These are phyloP conservation scores for Reticulitermes speratus DNA, from an alignment of 1,140 invertebrate genomes.

Conservation along the genomic window DNA sequence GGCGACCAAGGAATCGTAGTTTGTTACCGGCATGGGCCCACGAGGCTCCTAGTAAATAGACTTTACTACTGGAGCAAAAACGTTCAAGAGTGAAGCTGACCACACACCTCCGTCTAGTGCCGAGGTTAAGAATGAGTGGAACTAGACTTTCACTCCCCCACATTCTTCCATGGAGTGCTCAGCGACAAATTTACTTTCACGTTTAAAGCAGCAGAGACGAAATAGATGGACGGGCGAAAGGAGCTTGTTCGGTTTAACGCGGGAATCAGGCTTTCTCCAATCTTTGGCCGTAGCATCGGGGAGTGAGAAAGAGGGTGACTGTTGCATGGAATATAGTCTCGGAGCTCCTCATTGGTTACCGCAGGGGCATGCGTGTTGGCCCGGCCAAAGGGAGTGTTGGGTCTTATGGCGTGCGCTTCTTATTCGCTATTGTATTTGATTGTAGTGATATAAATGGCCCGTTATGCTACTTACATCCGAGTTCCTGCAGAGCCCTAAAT, in stretches of 20 bases:
- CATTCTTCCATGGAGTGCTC: no score
- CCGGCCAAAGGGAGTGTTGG: not conserved
- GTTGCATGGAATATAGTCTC: not conserved
- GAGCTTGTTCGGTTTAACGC: not conserved
- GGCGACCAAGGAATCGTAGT: no score
- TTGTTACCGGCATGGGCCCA: no score
- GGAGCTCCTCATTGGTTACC: not conserved
- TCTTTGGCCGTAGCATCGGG: not conserved
- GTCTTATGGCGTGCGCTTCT: not conserved
- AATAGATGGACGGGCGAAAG: no score
- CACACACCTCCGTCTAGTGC: no score
- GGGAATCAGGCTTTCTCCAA: not conserved
- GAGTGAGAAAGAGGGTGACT: not conserved
- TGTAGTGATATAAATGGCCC: constrained; percentile 1
- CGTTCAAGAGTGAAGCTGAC: no score
- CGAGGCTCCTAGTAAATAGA: no score
- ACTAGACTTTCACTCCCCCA: no score
- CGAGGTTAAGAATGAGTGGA: no score
- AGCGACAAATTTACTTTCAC: no score
- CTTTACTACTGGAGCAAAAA: no score
- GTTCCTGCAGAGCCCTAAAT: not conserved
- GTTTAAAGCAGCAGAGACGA: no score
- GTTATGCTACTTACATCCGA: not conserved
- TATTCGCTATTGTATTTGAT: not conserved
- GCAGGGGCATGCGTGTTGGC: not conserved